Evolutionary conservation across 2,113 vertebrate genomes (phyloP).

Genomic region (Bothrops jararaca): DNA sequence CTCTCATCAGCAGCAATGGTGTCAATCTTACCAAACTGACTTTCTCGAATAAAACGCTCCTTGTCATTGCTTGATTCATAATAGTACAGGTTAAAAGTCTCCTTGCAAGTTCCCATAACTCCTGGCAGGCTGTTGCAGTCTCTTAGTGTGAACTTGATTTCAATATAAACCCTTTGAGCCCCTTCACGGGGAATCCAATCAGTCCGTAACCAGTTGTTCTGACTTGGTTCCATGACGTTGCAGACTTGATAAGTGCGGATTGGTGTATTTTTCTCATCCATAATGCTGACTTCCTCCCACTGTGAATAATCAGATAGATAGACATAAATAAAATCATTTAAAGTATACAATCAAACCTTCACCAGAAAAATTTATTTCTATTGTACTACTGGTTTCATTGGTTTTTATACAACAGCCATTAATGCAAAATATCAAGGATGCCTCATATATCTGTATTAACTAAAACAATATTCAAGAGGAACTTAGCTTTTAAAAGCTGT

Average conservation of each 20-base stretch:
- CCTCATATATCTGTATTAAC: background rate
- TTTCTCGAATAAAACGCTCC: constrained; percentile 90
- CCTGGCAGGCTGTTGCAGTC: constrained; percentile 98
- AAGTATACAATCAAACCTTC: constrained; percentile 18
- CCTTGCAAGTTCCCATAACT: constrained; percentile 98
- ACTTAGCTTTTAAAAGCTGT: constrained; percentile 14
- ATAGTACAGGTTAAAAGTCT: constrained; percentile 98
- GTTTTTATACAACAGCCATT: background rate
- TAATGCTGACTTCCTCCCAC: constrained; percentile 99
- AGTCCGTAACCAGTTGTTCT: constrained; percentile 98
- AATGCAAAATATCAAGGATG: background rate
- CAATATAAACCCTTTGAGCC: constrained; percentile 93
- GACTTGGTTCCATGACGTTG: constrained; percentile 96
- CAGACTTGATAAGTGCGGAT: constrained; percentile 98
- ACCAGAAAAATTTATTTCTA: background rate
- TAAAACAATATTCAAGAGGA: background rate
- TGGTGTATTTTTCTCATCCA: constrained; percentile 98
- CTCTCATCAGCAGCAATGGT: constrained; percentile 97
- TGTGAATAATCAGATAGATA: constrained; percentile 58
- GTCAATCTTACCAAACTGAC: constrained; percentile 93
- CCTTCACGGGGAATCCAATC: constrained; percentile 95
- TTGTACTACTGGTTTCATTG: background rate
- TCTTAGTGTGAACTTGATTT: constrained; percentile 97
- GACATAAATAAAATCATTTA: constrained; percentile 4
- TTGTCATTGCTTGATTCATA: constrained; percentile 94